These are phyloP conservation scores for Zaprionus africanus DNA, from an alignment of 1,140 invertebrate species.

Conservation along the genomic window DNA sequence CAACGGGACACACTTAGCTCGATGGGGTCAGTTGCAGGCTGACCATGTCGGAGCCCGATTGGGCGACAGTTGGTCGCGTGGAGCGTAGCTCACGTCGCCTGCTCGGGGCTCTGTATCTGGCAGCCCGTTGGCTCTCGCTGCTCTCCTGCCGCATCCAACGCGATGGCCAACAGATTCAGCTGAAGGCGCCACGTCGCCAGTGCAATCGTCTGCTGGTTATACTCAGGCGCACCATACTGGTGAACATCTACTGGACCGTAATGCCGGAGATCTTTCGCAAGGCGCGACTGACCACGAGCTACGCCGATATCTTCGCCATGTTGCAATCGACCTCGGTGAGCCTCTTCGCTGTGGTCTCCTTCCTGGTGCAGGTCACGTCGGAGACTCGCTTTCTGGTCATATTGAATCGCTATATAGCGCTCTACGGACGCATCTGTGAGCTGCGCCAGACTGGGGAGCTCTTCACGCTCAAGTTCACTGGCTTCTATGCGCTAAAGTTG, in stretches of 20 bases:
- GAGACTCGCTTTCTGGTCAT: constrained; percentile 49
- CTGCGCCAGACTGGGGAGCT: constrained; percentile 28
- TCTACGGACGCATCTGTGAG: constrained; percentile 53
- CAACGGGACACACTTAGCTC: background rate
- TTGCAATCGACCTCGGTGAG: constrained; percentile 49
- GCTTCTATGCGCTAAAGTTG: constrained; percentile 45
- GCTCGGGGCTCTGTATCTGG: constrained; percentile 47
- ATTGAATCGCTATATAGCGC: constrained; percentile 59
- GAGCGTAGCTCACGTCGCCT: constrained; percentile 52
- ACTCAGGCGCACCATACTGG: constrained; percentile 58
- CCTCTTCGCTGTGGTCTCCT: constrained; percentile 56
- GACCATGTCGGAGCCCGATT: constrained; percentile 39
- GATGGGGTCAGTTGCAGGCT: constrained; percentile 41
- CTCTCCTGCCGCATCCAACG: constrained; percentile 39
- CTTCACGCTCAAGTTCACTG: constrained; percentile 50
- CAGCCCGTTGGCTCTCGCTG: constrained; percentile 51
- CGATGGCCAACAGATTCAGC: constrained; percentile 21
- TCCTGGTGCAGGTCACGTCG: constrained; percentile 48
- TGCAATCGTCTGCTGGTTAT: constrained; percentile 46
- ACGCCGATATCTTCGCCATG: constrained; percentile 49
- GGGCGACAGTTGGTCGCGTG: constrained; percentile 11
- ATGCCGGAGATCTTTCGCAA: constrained; percentile 25
- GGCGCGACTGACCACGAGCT: constrained; percentile 29
- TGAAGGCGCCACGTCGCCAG: constrained; percentile 28
- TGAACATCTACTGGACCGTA: constrained; percentile 45